A percentile compares a stretch with the other conserved stretches of the same genome.
Evolutionary conservation across 1,140 invertebrate species (phyloP).

Genomic region (Zeugodacus cucurbitae): DNA sequence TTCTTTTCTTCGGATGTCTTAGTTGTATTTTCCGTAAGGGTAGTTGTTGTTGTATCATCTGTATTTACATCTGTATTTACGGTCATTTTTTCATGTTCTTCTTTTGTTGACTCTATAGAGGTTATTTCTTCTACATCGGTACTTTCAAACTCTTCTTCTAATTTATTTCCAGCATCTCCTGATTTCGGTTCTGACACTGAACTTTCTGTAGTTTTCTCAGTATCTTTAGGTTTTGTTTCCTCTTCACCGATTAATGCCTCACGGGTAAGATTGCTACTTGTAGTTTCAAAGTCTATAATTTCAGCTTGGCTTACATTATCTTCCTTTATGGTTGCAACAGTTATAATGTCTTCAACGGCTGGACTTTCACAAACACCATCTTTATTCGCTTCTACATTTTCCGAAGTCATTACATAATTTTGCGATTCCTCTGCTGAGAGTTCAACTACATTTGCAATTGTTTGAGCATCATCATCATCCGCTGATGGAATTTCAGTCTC

Average conservation of each 20-base stretch:
- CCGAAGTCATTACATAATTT: no score
- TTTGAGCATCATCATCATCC: neutral
- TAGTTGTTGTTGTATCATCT: neutral
- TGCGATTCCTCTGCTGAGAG: neutral
- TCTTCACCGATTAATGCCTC: neutral
- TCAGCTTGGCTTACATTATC: neutral
- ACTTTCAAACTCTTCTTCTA: neutral
- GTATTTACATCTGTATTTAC: neutral
- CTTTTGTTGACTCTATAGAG: neutral
- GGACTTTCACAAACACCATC: no score
- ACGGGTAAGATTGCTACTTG: neutral
- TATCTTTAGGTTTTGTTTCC: no score
- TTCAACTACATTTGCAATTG: neutral
- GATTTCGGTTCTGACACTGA: neutral
- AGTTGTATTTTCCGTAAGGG: neutral
- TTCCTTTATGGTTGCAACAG: neutral
- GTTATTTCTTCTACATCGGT: neutral
- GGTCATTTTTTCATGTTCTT: neutral
- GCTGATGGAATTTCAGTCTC: neutral
- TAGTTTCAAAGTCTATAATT: neutral
- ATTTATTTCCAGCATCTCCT: neutral
- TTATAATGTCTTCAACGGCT: neutral
- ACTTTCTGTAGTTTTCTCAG: neutral
- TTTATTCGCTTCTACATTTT: no score
- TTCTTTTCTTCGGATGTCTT: neutral